Evolutionary conservation across 2,888 invertebrate genomes (phyloP), one percentile per base, ranked within the genome.

Genomic region (Nomada hirtipes): DNA sequence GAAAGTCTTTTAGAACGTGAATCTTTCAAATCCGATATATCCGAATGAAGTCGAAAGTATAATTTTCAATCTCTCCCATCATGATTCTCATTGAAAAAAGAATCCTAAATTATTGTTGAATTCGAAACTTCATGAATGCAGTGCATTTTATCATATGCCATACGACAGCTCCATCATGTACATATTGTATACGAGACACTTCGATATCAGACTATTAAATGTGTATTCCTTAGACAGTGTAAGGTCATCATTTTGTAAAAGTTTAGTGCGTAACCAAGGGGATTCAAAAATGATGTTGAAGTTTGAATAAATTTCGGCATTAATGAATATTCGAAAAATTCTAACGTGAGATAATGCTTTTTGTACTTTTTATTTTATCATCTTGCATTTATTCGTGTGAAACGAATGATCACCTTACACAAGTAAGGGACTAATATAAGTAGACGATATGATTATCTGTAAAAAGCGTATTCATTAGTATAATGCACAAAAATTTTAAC

Each of bases 171-270:
- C 76, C 53, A 20, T 64, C 23, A 53, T 69, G 71, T 76, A 72
- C 42, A 82, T 82, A 75, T 44, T 50, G 64, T 74, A 72, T 76
- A 64, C 64, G 55, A 72, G 29, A 55, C 64, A 72, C 55, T 59
- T 82, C 18, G 64, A 42, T 44, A 36, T 67, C 23, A 10, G 26
- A 59, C 47, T 52, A 65, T 9, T 44, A 64, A 68, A 60, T 50
- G 29, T 9, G 42, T 29, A n/a, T 74, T 29, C 55, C 4, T 47
- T 36, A 10, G 11, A 3, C 20, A 70, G 44, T 55, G 44, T 53
- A 73, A 53, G 65, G 29, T 79, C 26, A 67, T 60, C 74, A 42
- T 79, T 69, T 29, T 75, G 7, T 15, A 18, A 59, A 65, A 36
- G 7, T 36, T 36, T 36, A 36, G 36, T 36, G 7, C 18, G n/a